Evolutionary conservation across 2,888 invertebrate species (phyloP).

Genomic region (Cheilosia impressa): DNA sequence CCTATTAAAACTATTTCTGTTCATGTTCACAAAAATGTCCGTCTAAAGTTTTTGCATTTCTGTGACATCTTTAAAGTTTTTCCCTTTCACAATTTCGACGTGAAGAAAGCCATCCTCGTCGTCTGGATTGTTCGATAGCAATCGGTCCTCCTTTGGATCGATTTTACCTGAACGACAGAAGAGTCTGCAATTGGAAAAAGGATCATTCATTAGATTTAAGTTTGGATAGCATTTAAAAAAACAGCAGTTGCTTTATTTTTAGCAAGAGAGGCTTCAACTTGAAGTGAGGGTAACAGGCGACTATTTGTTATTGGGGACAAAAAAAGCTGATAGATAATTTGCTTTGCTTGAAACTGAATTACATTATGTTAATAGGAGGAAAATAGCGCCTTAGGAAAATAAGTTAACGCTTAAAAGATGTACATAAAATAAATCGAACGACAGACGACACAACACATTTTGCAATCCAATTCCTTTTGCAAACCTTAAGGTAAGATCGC

Average conservation of each 20-base stretch:
- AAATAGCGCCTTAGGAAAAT: neutral
- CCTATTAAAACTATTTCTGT: conserved; percentile 6
- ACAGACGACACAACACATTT: conserved; percentile 14
- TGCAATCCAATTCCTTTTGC: conserved; percentile 17
- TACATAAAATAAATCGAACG: conserved; percentile 11
- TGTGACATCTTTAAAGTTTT: conserved; percentile 80
- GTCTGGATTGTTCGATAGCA: conserved; percentile 78
- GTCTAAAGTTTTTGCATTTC: conserved; percentile 82
- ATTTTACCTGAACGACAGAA: conserved; percentile 77
- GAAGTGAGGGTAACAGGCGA: neutral
- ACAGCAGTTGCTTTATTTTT: neutral
- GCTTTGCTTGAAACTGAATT: neutral
- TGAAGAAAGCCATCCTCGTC: conserved; percentile 78
- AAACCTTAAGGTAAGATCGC: conserved; percentile 51
- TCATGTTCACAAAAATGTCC: conserved; percentile 12
- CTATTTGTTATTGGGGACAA: neutral
- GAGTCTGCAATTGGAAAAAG: conserved; percentile 70
- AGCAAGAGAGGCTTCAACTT: neutral
- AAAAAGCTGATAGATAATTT: conserved; percentile 8
- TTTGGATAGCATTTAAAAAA: neutral
- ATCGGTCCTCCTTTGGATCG: conserved; percentile 80
- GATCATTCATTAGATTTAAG: neutral
- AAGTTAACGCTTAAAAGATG: neutral
- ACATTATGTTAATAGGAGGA: neutral
- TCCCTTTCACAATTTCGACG: conserved; percentile 81